These are phyloP conservation scores for Rhinopomastus cyanomelas DNA, from an alignment of 2,113 vertebrate genomes.

Conservation along the genomic window DNA sequence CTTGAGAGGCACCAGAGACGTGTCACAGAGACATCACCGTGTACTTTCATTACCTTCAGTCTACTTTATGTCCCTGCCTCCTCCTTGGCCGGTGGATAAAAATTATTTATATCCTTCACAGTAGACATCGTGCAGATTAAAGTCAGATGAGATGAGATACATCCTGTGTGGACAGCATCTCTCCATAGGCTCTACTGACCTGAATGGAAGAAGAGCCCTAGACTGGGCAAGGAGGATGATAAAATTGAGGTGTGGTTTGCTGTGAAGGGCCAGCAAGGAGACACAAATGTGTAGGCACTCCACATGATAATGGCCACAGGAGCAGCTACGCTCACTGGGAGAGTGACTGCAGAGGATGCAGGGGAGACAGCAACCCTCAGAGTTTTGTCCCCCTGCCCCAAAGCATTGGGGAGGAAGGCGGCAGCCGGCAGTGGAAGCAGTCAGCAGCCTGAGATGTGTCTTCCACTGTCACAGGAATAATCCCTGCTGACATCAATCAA, in stretches of 20 bases:
- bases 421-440: neutral
- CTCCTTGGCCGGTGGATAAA: neutral
- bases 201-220: neutral
- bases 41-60: neutral
- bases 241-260: neutral
- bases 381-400: neutral
- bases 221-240: neutral
- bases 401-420: neutral
- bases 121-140: neutral
- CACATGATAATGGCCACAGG: rapidly evolving
- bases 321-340: neutral
- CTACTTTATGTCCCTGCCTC: neutral
- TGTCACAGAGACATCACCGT: neutral
- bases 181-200: neutral
- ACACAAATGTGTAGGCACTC: neutral
- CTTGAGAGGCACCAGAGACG: neutral
- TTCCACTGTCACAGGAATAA: neutral
- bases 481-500: neutral
- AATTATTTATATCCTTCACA: neutral
- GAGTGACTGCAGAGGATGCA: neutral
- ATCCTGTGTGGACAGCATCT: rapidly evolving
- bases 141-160: neutral
- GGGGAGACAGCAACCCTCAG: neutral
- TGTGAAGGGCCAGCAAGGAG: neutral
- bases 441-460: neutral